Evolutionary conservation across 2,113 vertebrate genomes (phyloP).

Genomic region (Monopterus albus): DNA sequence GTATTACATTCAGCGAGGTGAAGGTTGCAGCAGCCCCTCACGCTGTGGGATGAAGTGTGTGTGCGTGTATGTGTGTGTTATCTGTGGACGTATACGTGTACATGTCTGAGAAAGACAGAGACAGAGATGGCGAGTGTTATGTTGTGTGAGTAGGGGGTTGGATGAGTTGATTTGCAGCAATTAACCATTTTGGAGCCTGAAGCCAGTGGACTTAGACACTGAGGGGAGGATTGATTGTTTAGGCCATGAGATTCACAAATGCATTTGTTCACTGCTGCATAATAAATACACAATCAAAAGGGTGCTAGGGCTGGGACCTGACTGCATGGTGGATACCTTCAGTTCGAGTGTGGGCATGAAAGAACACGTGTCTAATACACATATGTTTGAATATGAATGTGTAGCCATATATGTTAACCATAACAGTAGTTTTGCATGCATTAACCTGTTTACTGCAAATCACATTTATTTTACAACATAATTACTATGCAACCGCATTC

Average conservation of each 20-base stretch:
- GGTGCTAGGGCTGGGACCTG: slow-evolving; percentile 59
- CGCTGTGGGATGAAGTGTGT: slow-evolving; percentile 73
- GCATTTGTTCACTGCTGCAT: slow-evolving; percentile 79
- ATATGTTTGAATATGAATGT: not conserved
- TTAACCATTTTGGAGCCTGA: slow-evolving; percentile 83
- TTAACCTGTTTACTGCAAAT: not conserved
- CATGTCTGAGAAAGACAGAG: slow-evolving; percentile 47
- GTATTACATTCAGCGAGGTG: slow-evolving; percentile 84
- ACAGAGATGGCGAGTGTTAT: slow-evolving; percentile 23
- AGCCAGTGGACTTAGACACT: slow-evolving; percentile 76
- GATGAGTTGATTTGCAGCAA: slow-evolving; percentile 81
- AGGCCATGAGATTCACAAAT: slow-evolving; percentile 75
- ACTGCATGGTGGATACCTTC: slow-evolving; percentile 32
- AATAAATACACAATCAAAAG: slow-evolving; percentile 82
- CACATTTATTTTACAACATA: not conserved
- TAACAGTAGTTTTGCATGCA: not conserved
- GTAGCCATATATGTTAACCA: not conserved
- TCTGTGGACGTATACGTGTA: slow-evolving; percentile 47
- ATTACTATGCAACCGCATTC: too few species aligned
- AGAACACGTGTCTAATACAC: slow-evolving; percentile 31
- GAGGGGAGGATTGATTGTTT: slow-evolving; percentile 79
- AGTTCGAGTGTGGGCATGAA: slow-evolving; percentile 11
- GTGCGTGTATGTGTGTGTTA: slow-evolving; percentile 39
- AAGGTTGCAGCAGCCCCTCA: slow-evolving; percentile 84
- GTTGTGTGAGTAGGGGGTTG: slow-evolving; percentile 47